These are phyloP conservation scores for Schrankia costaestrigalis DNA, from an alignment of 2,888 invertebrate genomes.

Conservation along the genomic window DNA sequence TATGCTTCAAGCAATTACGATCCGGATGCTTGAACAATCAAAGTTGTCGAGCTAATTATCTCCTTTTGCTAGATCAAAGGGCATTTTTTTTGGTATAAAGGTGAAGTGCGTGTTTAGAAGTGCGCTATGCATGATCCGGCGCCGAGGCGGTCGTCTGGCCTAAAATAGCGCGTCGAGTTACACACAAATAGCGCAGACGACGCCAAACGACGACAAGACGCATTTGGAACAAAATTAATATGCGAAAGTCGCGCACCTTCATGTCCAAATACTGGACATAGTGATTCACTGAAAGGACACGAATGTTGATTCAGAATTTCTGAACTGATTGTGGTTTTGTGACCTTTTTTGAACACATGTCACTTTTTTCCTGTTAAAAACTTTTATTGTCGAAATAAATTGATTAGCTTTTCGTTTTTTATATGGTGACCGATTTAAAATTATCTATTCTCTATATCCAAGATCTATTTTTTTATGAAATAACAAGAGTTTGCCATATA, in stretches of 20 bases:
- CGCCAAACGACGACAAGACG: constrained; percentile 43
- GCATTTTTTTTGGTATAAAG: constrained; percentile 45
- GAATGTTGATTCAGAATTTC: constrained; percentile 1
- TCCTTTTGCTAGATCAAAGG: constrained; percentile 48
- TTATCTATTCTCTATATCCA: too few species aligned
- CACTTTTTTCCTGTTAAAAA: too few species aligned
- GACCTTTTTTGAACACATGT: too few species aligned
- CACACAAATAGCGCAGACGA: constrained; percentile 62
- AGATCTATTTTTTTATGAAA: too few species aligned
- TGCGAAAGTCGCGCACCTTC: constrained; percentile 46
- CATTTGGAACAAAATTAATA: constrained; percentile 58
- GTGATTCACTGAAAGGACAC: constrained; percentile 39
- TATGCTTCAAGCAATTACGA: background rate
- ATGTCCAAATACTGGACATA: constrained; percentile 31
- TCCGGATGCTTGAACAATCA: constrained; percentile 20
- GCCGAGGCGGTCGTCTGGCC: constrained; percentile 50
- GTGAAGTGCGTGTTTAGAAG: constrained; percentile 51
- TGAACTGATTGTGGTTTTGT: background rate
- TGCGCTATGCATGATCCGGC: constrained; percentile 42
- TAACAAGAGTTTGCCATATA: too few species aligned
- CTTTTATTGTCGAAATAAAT: too few species aligned
- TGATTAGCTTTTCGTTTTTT: too few species aligned
- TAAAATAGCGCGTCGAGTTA: constrained; percentile 44
- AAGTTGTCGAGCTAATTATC: constrained; percentile 11
- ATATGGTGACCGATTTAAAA: too few species aligned